Evolutionary conservation across 2,888 invertebrate genomes (phyloP).

Genomic region (Cybosia mesomella): DNA sequence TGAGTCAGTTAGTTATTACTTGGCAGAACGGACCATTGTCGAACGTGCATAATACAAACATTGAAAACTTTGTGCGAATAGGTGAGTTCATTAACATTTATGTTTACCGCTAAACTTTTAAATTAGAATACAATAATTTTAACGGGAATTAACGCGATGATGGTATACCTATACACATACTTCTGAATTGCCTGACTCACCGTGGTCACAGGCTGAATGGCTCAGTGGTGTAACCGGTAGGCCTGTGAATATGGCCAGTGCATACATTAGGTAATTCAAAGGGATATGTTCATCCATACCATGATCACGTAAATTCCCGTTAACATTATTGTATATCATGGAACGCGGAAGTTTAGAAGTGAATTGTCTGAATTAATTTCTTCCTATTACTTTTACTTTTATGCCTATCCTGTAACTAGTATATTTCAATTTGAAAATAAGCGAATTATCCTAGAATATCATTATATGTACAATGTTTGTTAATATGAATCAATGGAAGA

Average conservation of each 20-base stretch:
- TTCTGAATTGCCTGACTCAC: neutral
- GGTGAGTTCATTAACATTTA: slow-evolving; percentile 29
- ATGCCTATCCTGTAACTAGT: neutral
- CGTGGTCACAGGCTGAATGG: neutral
- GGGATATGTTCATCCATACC: too few species aligned
- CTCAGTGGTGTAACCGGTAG: neutral
- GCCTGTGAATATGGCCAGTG: neutral
- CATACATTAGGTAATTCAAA: too few species aligned
- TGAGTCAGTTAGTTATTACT: slow-evolving; percentile 52
- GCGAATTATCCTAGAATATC: neutral
- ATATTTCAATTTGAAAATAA: neutral
- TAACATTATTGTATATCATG: neutral
- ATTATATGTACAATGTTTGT: neutral
- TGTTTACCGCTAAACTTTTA: neutral
- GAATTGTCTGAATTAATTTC: neutral
- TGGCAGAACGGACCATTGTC: slow-evolving; percentile 39
- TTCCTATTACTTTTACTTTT: neutral
- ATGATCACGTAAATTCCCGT: too few species aligned
- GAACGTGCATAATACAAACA: slow-evolving; percentile 41
- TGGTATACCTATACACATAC: too few species aligned
- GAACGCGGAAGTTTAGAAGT: neutral
- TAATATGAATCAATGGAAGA: neutral
- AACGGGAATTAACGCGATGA: neutral
- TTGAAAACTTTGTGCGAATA: slow-evolving; percentile 26
- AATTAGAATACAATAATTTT: neutral